These are phyloP conservation scores for Tortrix viridana DNA, from an alignment of 2,888 invertebrate genomes.

Conservation along the genomic window DNA sequence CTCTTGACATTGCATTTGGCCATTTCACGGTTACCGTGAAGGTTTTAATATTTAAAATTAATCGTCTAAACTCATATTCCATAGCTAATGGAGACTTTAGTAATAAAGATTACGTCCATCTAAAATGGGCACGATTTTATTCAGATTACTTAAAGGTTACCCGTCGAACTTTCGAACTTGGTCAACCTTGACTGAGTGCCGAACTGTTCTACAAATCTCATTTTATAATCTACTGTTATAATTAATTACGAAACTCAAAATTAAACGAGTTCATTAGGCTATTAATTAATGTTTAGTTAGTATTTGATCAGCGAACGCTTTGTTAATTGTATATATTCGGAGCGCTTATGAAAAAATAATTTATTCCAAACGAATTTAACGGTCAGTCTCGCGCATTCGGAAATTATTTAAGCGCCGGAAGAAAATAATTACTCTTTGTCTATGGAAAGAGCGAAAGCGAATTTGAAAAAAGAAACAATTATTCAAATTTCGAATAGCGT, in stretches of 20 bases:
- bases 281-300: constrained; percentile 22
- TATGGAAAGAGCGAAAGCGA: constrained; percentile 42
- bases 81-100: constrained; percentile 51
- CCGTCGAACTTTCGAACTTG: constrained; percentile 42
- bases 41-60: constrained; percentile 50
- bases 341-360: constrained; percentile 16
- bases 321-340: constrained; percentile 13
- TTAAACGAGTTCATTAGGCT: constrained; percentile 29
- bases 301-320: constrained; percentile 14
- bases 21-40: constrained; percentile 57
- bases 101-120: constrained; percentile 56
- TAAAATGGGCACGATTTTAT: constrained; percentile 47
- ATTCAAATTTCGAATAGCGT: constrained; percentile 38
- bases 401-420: constrained; percentile 46
- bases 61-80: constrained; percentile 53
- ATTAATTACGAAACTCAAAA: constrained; percentile 37
- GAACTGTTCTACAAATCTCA: constrained; percentile 41
- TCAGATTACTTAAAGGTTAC: constrained; percentile 53
- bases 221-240: constrained; percentile 21
- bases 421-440: constrained; percentile 52
- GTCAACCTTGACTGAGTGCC: constrained; percentile 34
- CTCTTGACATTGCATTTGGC: constrained; percentile 76
- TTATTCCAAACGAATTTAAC: constrained; percentile 40
- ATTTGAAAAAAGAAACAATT: constrained; percentile 45
- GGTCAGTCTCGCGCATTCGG: constrained; percentile 43